Base-by-base conservation (phyloP, 2,113 vertebrate genomes). In the Corvus moneduloides region DNA sequence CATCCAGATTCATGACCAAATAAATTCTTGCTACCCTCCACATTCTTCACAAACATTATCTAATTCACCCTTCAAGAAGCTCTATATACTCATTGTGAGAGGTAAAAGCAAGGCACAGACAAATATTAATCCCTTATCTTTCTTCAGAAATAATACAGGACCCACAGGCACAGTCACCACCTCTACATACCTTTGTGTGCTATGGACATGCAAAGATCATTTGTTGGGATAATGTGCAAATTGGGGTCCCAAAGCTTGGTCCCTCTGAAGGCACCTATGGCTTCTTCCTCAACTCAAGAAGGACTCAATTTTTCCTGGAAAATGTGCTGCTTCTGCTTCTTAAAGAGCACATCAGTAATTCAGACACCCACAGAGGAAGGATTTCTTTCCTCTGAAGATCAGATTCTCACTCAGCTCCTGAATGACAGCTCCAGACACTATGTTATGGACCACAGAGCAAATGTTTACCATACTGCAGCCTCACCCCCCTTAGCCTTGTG, bases 401-500 rank as follows among this genome's bases (percentile, higher is more conserved):
- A 62, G 51, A 54, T 58, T 80, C 49, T 93, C 44, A 59, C 26
- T 94, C 37, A 66, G 37, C 49, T 81, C 52, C 46, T 11, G 59
- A 84, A 56, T 35, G 41, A 77, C 24, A n/a, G 37, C 76, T 73
- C 55, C 73, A 63, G 24, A 39, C 52, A 89, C 51, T 46, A 16
- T 0, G 2, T 10, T 49, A 77, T 1, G 4, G 56, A 49, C 66
- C 3, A 7, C 43, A 93, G 39, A 74, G 56, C 51, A 76, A 87
- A 83, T n/a, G 64, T 11, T 39, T 18, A 37, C 22, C 2, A 4
- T 13, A 33, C 52, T 24, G 20, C 20, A 76, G 62, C 58, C 49
- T 63, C 4, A 1, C 12, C 1, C 66, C 52, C 0, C 0, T 39
- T 13, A 87, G 74, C 61, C 41, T 39, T 11, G 1, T 7, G 14